Base-by-base conservation (phyloP, 1,140 invertebrate species). In the Drosophila burlai region DNA sequence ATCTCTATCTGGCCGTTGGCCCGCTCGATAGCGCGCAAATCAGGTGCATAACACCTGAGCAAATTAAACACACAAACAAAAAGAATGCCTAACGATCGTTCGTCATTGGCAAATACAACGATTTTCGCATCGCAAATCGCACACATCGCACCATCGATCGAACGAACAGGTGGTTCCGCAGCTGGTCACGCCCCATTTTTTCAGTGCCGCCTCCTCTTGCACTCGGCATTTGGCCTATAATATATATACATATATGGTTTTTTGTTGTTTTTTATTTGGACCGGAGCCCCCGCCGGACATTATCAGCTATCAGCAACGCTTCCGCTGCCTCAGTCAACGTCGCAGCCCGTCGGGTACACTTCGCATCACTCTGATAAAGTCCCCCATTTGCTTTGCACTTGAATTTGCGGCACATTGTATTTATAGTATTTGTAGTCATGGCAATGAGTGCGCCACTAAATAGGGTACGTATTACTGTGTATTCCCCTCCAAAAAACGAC, bases 21-120 rank as follows among this genome's bases (percentile, higher is more conserved):
- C 83, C 66, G 58, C 66, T 57, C 78, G 84, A 87, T 87, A 87
- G 81, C 84, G 81, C 78, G 52, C 68, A 76, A 89, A 87, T 87
- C 84, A 84, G 82, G 84, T 87, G 84, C 84, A 87, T 89, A 87
- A 87, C 84, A 87, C 84, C 84, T 87, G 84, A 87, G 81, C 84
- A 87, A 89, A 87, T 89, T 79, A 76, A 86, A 77, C 55, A 61
- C 71, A 74, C 46, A 52, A 74, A 73, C 68, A 71, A 71, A 58
- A 72, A 72, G 45, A 77, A 78, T 76, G 84, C 78, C 81, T 89
- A 73, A 69, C 47, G 76, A 78, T 69, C 75, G 84, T 40, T 78
- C 75, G 84, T 87, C 84, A 89, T 83, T 80, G 67, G 80, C 77
- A 74, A 57, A 83, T 83, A 73, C 69, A 69, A 68, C 68, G 40